Conservation (phyloP, 2,113 vertebrate species). For the Tyrannus savana region DNA sequence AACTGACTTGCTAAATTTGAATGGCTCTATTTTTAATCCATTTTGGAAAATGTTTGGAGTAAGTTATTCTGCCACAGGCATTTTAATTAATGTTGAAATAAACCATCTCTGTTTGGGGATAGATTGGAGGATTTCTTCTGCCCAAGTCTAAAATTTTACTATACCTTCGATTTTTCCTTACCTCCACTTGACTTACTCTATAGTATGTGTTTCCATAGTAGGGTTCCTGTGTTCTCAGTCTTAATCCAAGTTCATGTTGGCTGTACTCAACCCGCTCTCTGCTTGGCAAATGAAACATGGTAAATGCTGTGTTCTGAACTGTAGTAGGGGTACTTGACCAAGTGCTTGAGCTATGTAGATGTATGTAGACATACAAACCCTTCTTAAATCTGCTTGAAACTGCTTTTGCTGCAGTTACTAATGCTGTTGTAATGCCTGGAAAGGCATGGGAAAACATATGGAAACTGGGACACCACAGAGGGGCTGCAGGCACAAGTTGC, state of each 20-base stretch:
- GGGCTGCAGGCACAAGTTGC: background rate
- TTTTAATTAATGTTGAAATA: background rate
- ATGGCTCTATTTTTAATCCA: background rate
- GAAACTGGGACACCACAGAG: fast-evolving
- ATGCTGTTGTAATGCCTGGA: background rate
- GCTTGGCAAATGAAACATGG: background rate
- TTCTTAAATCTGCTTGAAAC: background rate
- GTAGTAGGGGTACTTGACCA: fast-evolving
- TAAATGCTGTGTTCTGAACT: background rate
- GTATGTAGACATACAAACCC: background rate
- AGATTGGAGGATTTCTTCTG: background rate
- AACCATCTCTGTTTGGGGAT: background rate
- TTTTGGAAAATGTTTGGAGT: background rate
- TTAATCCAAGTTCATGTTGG: background rate
- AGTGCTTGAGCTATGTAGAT: background rate
- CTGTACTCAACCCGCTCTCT: background rate
- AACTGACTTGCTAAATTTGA: background rate
- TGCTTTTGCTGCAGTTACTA: background rate
- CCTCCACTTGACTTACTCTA: background rate
- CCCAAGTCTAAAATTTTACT: background rate
- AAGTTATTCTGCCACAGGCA: background rate
- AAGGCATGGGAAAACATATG: background rate
- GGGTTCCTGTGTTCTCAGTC: background rate
- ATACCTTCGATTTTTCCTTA: background rate
- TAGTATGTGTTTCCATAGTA: background rate